These are phyloP conservation scores for Porites lutea DNA, from an alignment of 64 coral and sea anemone genomes.

Conservation along the genomic window DNA sequence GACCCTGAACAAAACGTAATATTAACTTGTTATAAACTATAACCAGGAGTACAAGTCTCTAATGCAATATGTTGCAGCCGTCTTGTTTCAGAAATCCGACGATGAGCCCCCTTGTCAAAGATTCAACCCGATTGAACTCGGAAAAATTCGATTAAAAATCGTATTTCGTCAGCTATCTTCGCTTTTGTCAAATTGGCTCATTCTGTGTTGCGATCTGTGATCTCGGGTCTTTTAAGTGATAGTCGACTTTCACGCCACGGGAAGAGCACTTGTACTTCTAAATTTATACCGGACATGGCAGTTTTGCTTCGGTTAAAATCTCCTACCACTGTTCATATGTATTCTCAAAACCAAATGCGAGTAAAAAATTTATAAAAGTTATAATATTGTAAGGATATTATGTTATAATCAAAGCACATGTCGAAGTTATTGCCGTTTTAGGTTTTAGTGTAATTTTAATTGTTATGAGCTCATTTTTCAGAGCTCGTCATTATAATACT, in stretches of 20 bases:
- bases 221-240: not conserved
- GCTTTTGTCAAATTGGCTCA: too few species aligned
- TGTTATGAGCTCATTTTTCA: slow-evolving; percentile 43
- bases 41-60: slow-evolving; percentile 5
- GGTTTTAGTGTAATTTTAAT: slow-evolving; percentile 87
- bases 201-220: not conserved
- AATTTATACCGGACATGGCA: slow-evolving; percentile 3
- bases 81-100: not conserved
- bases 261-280: not conserved
- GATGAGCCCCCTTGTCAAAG: too few species aligned
- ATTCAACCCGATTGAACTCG: too few species aligned
- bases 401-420: slow-evolving; percentile 55
- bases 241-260: not conserved
- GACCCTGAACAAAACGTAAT: slow-evolving; percentile 5
- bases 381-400: slow-evolving; percentile 21
- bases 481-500: slow-evolving; percentile 30
- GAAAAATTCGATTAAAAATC: too few species aligned
- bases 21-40: not conserved
- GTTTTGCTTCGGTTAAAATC: slow-evolving; percentile 40
- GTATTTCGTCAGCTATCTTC: not conserved
- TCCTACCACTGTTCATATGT: slow-evolving; percentile 50
- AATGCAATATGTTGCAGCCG: not conserved
- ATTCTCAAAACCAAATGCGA: not conserved
- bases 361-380: slow-evolving; percentile 8
- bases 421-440: slow-evolving; percentile 73